Percentiles rank a stretch among this genome's conserved stretches.
phyloP scores from a whole-genome alignment of 2,113 vertebrate species.

The Mustela lutreola region DNA sequence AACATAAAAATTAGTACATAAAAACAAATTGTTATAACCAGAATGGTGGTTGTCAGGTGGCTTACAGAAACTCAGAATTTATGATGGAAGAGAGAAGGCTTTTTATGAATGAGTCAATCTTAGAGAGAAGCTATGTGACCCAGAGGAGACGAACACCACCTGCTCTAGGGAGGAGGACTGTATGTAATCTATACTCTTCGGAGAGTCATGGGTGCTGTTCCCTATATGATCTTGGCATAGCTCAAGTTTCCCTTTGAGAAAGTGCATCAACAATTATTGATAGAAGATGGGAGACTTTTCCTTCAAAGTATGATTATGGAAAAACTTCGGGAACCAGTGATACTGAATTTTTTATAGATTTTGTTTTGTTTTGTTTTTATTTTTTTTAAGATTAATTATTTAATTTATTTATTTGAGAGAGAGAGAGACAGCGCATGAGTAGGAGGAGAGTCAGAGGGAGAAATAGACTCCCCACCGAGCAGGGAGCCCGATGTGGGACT shows the following conservation, averaged over 20 bases:
- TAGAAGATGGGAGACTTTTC: background rate
- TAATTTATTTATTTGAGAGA: too few species aligned
- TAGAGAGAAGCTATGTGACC: background rate
- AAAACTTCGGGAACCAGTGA: background rate
- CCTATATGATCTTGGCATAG: background rate
- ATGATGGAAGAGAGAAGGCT: background rate
- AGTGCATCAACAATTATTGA: background rate
- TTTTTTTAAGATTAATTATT: background rate
- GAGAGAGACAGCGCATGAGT: too few species aligned
- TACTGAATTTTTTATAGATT: background rate
- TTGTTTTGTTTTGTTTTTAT: background rate
- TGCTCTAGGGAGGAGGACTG: background rate
- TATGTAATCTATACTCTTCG: background rate
- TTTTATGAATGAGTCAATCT: background rate
- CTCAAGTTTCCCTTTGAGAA: background rate
- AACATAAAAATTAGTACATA: background rate
- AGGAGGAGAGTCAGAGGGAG: too few species aligned
- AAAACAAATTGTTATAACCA: background rate
- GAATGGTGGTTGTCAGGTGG: background rate
- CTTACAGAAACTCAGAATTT: background rate
- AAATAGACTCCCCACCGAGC: too few species aligned
- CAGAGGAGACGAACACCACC: fast-evolving
- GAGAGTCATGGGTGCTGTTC: background rate
- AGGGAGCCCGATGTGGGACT: too few species aligned
- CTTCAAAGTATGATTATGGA: background rate